Base-by-base conservation (phyloP, 2,888 invertebrate genomes). In the Scaptomyza reducta region DNA sequence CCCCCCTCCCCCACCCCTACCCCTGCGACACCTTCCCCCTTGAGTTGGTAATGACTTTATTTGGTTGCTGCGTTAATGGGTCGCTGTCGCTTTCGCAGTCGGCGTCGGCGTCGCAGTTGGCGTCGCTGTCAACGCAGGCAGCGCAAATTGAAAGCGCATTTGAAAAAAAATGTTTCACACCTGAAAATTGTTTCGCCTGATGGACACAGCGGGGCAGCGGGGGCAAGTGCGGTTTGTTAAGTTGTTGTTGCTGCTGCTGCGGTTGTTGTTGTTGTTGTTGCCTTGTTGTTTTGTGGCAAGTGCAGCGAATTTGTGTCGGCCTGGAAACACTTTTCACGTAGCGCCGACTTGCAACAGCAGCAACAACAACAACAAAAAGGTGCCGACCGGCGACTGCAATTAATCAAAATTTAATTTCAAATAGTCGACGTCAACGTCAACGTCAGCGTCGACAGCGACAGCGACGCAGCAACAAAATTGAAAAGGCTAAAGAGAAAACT, bases 21-120 rank as follows among this genome's bases (percentile, higher is more conserved):
- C n/a, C n/a, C n/a, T n/a, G n/a, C n/a, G n/a, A n/a, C n/a, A n/a
- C n/a, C n/a, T n/a, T n/a, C n/a, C n/a, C n/a, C n/a, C n/a, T n/a
- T n/a, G 22, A 76, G 61, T 83, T 79, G 86, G 80, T 82, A 82
- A 82, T 82, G 87, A 82, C 87, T 82, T 82, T 82, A 87, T 82
- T 82, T 82, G 85, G 82, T 84, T 82, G 86, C 86, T 80, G 87
- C 87, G 82, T 82, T 86, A 82, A 82, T 82, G 82, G 81, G 81
- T 63, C 74, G 70, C 71, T 63, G 73, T 65, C 71, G 70, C 71
- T 59, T 70, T 65, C 71, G 70, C 71, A 57, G 73, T 4, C 29
- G 29, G 31, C 11, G 27, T 7, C 10, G 18, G 6, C 16, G 55
- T 7, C 16, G 33, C 27, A 27, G 27, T 27, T 6, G 27, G 7